These are phyloP conservation scores for Petrocephalus microphthalmus DNA, from an alignment of 2,113 vertebrate species.

Conservation along the genomic window DNA sequence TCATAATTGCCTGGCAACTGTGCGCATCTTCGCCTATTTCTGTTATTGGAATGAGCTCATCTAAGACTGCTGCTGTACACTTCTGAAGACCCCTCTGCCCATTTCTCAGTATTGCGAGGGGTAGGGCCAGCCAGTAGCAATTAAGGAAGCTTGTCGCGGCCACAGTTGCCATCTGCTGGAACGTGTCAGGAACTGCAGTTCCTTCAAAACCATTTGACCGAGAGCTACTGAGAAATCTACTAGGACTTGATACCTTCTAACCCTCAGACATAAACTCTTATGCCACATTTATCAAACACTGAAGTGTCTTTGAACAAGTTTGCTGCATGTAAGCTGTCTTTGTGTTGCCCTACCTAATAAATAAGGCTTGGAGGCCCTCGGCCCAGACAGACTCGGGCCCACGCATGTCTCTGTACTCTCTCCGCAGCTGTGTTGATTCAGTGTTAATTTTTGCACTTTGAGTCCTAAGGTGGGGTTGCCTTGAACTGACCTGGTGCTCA, in stretches of 20 bases:
- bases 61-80: neutral
- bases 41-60: constrained; percentile 12
- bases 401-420: neutral
- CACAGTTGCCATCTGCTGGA: constrained; percentile 10
- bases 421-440: neutral
- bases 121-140: neutral
- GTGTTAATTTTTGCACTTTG: neutral
- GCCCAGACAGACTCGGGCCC: no score
- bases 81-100: constrained; percentile 7
- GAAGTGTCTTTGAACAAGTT: neutral
- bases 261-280: neutral
- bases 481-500: neutral
- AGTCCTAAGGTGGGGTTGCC: neutral
- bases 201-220: neutral
- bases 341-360: neutral
- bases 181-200: neutral
- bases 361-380: neutral
- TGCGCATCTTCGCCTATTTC: neutral
- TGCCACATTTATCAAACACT: neutral
- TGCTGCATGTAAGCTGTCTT: neutral
- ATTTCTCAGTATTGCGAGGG: neutral
- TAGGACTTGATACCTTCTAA: neutral
- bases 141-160: neutral
- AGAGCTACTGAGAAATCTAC: neutral
- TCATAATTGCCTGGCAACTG: constrained; percentile 5